phyloP scores from a whole-genome alignment of 2,888 invertebrate species.

The Ypsolopha sequella region DNA sequence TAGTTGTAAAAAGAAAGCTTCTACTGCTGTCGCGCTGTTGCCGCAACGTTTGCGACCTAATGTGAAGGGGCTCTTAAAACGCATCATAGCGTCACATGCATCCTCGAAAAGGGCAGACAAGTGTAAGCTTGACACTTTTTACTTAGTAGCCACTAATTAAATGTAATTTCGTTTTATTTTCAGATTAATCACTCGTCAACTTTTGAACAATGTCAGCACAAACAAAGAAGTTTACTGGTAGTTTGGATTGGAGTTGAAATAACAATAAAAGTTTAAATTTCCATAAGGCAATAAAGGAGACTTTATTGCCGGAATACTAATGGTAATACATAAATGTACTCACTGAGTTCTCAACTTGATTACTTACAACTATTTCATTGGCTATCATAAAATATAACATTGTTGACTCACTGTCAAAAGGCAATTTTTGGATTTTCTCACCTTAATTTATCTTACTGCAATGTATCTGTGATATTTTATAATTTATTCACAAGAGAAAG shows the following conservation, averaged over 20 bases:
- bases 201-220: slow-evolving; percentile 71
- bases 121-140: no score
- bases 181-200: slow-evolving; percentile 75
- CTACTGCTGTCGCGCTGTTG: no score
- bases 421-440: slow-evolving; percentile 17
- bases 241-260: slow-evolving; percentile 12
- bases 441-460: slow-evolving; percentile 8
- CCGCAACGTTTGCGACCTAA: no score
- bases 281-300: no score
- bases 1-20: no score
- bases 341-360: background rate
- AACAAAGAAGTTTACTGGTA: slow-evolving; percentile 82
- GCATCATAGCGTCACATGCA: no score
- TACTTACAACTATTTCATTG: background rate
- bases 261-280: background rate
- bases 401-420: slow-evolving; percentile 15
- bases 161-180: slow-evolving; percentile 12
- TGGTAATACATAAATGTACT: background rate
- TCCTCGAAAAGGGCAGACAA: no score
- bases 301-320: slow-evolving; percentile 2
- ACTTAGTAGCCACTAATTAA: no score
- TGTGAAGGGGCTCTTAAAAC: no score
- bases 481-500: no score
- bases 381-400: slow-evolving; percentile 1
- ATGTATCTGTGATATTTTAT: slow-evolving; percentile 1